phyloP scores from a whole-genome alignment of 2,888 invertebrate species.

The Willowsia nigromaculata region DNA sequence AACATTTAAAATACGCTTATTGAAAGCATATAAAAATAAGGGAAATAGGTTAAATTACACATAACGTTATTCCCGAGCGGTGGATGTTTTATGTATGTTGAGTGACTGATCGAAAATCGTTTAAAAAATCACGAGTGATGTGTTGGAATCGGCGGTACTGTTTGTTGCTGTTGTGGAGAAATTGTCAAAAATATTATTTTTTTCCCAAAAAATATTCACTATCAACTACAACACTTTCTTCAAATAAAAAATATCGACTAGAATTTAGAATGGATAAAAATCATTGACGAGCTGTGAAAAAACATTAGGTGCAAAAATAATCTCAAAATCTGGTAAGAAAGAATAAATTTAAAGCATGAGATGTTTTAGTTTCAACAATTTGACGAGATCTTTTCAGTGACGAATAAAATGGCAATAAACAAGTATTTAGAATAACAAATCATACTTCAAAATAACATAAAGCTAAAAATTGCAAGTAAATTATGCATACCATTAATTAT shows the following conservation, averaged over 20 bases:
- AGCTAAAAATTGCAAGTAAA: no score
- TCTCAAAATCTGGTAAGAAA: not conserved
- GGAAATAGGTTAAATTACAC: no score
- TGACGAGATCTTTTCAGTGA: not conserved
- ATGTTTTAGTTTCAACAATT: not conserved
- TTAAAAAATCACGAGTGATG: not conserved
- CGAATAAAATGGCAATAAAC: not conserved
- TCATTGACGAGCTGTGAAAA: not conserved
- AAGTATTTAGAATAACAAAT: not conserved
- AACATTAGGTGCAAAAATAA: not conserved
- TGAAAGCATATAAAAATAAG: no score
- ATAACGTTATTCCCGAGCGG: no score
- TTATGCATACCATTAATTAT: no score
- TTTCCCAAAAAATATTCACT: not conserved
- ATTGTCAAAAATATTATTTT: not conserved
- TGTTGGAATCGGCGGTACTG: not conserved
- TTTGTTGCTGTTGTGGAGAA: not conserved
- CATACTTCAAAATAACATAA: not conserved
- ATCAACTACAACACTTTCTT: constrained; percentile 58
- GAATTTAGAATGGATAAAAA: not conserved
- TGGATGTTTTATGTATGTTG: not conserved
- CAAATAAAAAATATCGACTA: constrained; percentile 6
- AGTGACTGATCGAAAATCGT: not conserved
- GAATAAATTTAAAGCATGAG: no score
- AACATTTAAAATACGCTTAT: no score